Conservation (phyloP, 2,113 vertebrate genomes). For the Caretta caretta region DNA sequence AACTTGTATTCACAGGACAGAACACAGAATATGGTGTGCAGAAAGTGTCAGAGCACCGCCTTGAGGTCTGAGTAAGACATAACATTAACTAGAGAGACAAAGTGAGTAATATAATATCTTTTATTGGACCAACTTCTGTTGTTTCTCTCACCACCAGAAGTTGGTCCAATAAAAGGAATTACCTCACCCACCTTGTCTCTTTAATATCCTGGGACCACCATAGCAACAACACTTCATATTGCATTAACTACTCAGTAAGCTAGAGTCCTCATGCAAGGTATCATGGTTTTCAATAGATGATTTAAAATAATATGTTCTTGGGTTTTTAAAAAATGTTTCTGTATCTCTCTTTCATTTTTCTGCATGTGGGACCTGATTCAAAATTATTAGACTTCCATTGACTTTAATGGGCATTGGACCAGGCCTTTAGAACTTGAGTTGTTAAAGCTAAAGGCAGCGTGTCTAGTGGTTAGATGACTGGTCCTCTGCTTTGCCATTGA, state of each 20-base stretch:
- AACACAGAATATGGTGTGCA: accelerated
- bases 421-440: not conserved
- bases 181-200: not conserved
- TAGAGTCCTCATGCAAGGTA: not conserved
- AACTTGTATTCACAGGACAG: not conserved
- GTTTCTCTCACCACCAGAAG: not conserved
- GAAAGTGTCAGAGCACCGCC: not conserved
- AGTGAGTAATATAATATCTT: not conserved
- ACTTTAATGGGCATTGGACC: not conserved
- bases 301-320: not conserved
- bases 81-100: not conserved
- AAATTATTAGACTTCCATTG: accelerated
- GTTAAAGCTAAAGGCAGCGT: not conserved
- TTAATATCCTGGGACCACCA: not conserved
- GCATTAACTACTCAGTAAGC: not conserved
- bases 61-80: not conserved
- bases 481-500: not conserved
- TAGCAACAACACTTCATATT: accelerated
- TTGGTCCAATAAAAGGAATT: not conserved
- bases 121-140: not conserved
- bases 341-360: not conserved
- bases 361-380: not conserved
- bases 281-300: not conserved
- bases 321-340: accelerated
- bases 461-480: not conserved